Evolutionary conservation across 2,888 invertebrate genomes (phyloP), one percentile per base, ranked within the genome.

Genomic region (Dioctria rufipes): DNA sequence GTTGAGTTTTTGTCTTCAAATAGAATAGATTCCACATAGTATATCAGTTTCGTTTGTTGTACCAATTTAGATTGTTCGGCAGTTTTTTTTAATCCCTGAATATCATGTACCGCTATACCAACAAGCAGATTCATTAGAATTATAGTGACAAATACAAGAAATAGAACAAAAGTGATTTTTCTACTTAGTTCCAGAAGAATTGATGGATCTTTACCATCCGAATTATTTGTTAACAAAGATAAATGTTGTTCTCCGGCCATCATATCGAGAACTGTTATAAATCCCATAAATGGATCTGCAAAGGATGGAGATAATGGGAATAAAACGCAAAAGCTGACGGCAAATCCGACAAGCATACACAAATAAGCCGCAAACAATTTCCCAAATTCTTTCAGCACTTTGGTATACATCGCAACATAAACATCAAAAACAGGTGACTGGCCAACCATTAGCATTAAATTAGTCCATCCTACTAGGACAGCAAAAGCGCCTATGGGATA

Each of bases 391-490:
- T 94, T 95, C 86, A 95, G 95, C 0, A 96, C 95, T 88, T 95
- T 93, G 2, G 95, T 95, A 85, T 95, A 96, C 96, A 96, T 96
- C 0, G 96, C 96, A 3, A 96, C 96, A 86, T 96, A 96, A 0
- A 96, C 94, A 25, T 96, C 96, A 86, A 96, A 95, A 73, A 95
- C 93, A 0, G 96, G 96, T 58, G 96, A 89, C 85, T 96, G 95
- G 0, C 96, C 96, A 80, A 96, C 94, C 95, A 96, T 95, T 87
- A 95, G 90, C 95, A 96, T 95, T n/a, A 96, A 90, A 88, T 96
- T 95, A 4, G 95, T 95, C 96, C 96, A 96, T 4, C 95, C 95
- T 63, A 95, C 93, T 4, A 96, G 91, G 0, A 96, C 95, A 0
- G 95, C 95, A 86, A 96, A 95, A 0, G 96, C 96, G 0, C 95